A percentile compares a stretch with the other conserved stretches of the same genome.
These are phyloP conservation scores for Coreius guichenoti DNA, from an alignment of 2,797 vertebrate species.

Conservation along the genomic window DNA sequence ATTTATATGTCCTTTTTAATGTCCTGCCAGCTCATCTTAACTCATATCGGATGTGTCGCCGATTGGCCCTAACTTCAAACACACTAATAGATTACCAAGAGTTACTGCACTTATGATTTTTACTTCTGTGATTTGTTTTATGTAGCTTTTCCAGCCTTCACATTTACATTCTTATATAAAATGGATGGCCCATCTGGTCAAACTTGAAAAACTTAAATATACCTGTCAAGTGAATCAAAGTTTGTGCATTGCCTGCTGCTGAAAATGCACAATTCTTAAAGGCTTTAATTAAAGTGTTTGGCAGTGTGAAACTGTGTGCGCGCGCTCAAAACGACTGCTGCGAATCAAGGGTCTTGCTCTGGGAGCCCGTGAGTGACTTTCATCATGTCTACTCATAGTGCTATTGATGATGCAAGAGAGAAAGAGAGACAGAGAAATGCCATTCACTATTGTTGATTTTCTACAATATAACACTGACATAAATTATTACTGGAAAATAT, in stretches of 20 bases:
- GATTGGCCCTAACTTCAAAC: constrained; percentile 67
- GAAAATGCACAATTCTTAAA: constrained; percentile 76
- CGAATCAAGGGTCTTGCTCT: constrained; percentile 77
- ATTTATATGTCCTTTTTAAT: constrained; percentile 72
- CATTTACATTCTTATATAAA: constrained; percentile 78
- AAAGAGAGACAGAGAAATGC: constrained; percentile 34
- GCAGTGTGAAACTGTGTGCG: background rate
- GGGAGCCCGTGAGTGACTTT: constrained; percentile 80
- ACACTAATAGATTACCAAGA: constrained; percentile 70
- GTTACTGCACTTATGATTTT: constrained; percentile 34
- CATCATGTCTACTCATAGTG: constrained; percentile 76
- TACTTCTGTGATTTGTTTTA: constrained; percentile 63
- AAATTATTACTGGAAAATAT: background rate
- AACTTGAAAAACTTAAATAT: constrained; percentile 80
- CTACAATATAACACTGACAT: background rate
- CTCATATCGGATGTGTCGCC: constrained; percentile 68
- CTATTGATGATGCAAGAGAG: constrained; percentile 54
- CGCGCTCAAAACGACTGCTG: constrained; percentile 78
- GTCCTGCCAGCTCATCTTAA: constrained; percentile 73
- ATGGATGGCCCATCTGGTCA: constrained; percentile 83
- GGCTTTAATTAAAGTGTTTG: constrained; percentile 79
- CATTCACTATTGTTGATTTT: constrained; percentile 31
- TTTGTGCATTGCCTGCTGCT: constrained; percentile 71
- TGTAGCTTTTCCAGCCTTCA: constrained; percentile 71
- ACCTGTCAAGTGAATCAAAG: constrained; percentile 83